These are phyloP conservation scores for Toxostoma redivivum DNA, from an alignment of 2,113 vertebrate species.

Conservation along the genomic window DNA sequence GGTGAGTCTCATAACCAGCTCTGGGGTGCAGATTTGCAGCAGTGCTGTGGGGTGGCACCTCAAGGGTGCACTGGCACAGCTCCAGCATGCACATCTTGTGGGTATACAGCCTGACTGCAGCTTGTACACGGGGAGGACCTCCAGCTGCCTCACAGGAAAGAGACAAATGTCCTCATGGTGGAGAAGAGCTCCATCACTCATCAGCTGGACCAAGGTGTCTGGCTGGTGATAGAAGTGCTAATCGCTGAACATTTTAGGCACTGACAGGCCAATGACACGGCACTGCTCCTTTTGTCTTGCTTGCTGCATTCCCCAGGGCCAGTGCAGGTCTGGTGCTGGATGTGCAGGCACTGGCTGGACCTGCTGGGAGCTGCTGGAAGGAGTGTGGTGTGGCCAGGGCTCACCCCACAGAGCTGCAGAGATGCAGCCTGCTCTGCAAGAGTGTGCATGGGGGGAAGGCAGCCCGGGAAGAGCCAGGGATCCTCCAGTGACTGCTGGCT, in stretches of 20 bases:
- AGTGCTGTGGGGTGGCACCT: fast-evolving
- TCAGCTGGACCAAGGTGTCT: not conserved
- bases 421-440: not conserved
- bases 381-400: fast-evolving
- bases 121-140: not conserved
- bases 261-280: not conserved
- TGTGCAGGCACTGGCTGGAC: fast-evolving
- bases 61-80: fast-evolving
- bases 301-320: not conserved
- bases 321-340: fast-evolving
- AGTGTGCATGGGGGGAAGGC: fast-evolving
- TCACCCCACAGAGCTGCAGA: fast-evolving
- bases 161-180: not conserved
- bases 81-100: fast-evolving
- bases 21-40: not conserved
- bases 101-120: too few species aligned
- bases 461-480: not conserved
- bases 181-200: not conserved
- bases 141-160: not conserved
- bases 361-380: not conserved
- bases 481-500: not conserved
- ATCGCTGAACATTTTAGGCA: not conserved
- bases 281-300: not conserved
- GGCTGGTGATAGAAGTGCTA: not conserved
- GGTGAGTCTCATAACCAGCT: not conserved